These are phyloP conservation scores for Clitarchus hookeri DNA, from an alignment of 2,888 invertebrate species.

Conservation along the genomic window DNA sequence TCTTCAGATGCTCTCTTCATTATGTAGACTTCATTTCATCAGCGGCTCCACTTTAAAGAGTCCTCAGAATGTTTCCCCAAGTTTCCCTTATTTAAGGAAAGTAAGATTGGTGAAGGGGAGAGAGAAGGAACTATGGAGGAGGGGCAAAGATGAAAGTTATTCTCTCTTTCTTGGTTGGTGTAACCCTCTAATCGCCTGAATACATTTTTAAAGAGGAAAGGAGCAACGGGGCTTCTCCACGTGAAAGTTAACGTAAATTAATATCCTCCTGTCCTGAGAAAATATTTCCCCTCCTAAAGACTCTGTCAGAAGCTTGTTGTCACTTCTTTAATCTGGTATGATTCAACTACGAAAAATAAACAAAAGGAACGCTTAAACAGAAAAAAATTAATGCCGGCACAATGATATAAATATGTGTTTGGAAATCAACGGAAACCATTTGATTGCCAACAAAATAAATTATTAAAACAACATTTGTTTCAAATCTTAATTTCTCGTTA, in stretches of 20 bases:
- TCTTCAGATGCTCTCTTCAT: background rate
- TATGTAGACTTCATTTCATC: background rate
- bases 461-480: no score
- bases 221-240: background rate
- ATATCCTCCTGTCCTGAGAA: background rate
- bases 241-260: slow-evolving; percentile 15
- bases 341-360: background rate
- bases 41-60: slow-evolving; percentile 1
- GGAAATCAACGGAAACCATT: no score
- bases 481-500: no score
- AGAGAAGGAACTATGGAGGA: slow-evolving; percentile 17
- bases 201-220: slow-evolving; percentile 38
- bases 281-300: background rate
- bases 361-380: background rate
- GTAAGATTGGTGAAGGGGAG: slow-evolving; percentile 25
- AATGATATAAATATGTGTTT: no score
- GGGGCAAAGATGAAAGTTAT: slow-evolving; percentile 20
- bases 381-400: no score
- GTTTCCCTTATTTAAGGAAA: slow-evolving; percentile 9
- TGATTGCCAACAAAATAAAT: no score
- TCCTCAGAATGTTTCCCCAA: slow-evolving; percentile 1
- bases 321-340: background rate
- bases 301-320: background rate
- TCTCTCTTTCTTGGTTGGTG: background rate
- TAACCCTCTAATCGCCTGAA: slow-evolving; percentile 35